phyloP scores from a whole-genome alignment of 2,113 vertebrate genomes.

The Sylvia atricapilla region DNA sequence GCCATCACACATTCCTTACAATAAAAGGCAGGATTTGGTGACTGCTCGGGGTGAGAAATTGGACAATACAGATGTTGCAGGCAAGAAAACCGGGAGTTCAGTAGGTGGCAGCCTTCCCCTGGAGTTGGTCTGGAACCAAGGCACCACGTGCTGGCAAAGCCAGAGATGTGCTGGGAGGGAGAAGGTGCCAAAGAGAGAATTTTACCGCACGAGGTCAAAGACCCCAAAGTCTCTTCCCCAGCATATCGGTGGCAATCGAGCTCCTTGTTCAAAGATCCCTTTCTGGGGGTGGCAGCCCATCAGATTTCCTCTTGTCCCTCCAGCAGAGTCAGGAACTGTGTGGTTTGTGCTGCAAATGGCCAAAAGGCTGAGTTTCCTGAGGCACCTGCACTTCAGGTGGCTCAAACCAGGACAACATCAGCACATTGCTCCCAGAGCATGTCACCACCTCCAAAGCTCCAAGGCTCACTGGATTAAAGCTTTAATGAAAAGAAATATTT shows the following conservation, averaged over 20 bases:
- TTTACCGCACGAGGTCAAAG: not conserved
- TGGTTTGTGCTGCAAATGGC: not conserved
- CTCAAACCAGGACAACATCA: not conserved
- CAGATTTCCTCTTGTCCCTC: not conserved
- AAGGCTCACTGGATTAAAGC: not conserved
- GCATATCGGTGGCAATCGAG: not conserved
- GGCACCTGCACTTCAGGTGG: not conserved
- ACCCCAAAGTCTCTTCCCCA: not conserved
- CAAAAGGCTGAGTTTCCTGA: not conserved
- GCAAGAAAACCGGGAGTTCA: not conserved
- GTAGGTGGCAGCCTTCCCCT: constrained; percentile 64
- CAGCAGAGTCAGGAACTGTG: not conserved
- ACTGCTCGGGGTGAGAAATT: not conserved
- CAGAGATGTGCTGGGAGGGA: not conserved
- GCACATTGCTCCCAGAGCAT: fast-evolving
- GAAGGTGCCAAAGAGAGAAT: not conserved
- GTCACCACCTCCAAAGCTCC: not conserved
- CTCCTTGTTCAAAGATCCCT: not conserved
- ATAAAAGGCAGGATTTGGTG: not conserved
- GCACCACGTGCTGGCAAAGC: not conserved
- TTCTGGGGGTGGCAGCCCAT: not conserved
- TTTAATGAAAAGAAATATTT: not conserved
- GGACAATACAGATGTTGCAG: not conserved
- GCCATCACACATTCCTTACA: not conserved
- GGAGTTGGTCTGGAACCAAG: not conserved